Percentiles rank a stretch among this genome's conserved stretches.
Evolutionary conservation across 2,888 invertebrate species (phyloP).

Genomic region (Slavum lentiscoides): DNA sequence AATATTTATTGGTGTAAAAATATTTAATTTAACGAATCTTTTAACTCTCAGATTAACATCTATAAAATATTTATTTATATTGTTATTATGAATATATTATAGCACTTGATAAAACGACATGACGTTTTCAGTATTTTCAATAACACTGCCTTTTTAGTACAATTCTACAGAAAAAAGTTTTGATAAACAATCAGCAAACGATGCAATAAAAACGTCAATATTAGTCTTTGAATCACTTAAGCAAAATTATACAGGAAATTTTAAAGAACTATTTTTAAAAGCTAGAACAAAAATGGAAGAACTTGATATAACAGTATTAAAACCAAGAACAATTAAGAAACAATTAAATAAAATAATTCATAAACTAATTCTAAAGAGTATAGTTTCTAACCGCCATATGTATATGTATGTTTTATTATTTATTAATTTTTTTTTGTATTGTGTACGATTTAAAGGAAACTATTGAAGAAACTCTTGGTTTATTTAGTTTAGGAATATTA

Average conservation of each 20-base stretch:
- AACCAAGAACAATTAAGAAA: slow-evolving; percentile 4
- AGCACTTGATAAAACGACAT: neutral
- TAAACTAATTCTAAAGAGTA: neutral
- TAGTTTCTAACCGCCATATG: neutral
- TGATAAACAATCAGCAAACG: neutral
- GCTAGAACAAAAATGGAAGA: slow-evolving; percentile 4
- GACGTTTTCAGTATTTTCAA: slow-evolving; percentile 1
- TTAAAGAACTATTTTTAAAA: neutral
- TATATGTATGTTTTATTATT: neutral
- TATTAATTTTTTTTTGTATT: too few relatives aligned
- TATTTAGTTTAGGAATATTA: neutral
- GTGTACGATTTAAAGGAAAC: neutral
- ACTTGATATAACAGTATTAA: neutral
- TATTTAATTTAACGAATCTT: too few relatives aligned
- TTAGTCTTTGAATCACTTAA: neutral
- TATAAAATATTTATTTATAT: too few relatives aligned
- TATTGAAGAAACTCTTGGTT: slow-evolving; percentile 9
- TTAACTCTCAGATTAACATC: too few relatives aligned
- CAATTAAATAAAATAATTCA: neutral
- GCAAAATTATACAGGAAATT: neutral
- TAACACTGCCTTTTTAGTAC: neutral
- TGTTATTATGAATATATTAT: slow-evolving; percentile 34
- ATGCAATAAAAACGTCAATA: neutral
- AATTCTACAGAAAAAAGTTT: slow-evolving; percentile 1
- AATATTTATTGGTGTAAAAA: too few relatives aligned